Evolutionary conservation across 2,113 vertebrate species (phyloP), one percentile per base, ranked within the genome.

Genomic region (Steatornis caripensis): DNA sequence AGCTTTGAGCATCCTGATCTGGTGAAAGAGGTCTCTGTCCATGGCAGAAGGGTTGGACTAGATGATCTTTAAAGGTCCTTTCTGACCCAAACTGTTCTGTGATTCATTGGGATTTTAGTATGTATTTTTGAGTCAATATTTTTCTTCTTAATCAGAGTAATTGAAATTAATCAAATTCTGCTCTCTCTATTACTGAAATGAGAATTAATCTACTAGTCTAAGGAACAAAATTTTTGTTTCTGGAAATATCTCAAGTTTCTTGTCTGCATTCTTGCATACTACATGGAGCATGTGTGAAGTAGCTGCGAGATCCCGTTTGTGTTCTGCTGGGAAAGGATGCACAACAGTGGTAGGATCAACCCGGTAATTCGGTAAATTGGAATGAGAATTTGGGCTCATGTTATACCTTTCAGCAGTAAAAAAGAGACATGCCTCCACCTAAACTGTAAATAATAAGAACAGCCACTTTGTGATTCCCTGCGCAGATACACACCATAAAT

Each of bases 131-230:
- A 46, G 48, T 60, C 7, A 19, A 5, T 32, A n/a, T 13, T 49
- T 54, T 27, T 34, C 74, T 53, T 8, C 11, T 32, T 39, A 49
- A 66, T 30, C 4, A 27, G 26, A 69, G 37, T 11, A 41, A 61
- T 9, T 60, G 5, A 43, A 87, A 72, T 51, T 23, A 88, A 78
- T 37, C 4, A 64, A 76, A 55, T 46, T 24, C 68, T 70, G 19
- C 5, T 23, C 27, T 51, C 0, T 3, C 1, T 53, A 29, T 65
- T 82, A 39, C 13, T 0, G 0, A 17, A 32, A 66, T 17, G 11
- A 89, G 17, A 87, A 89, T 39, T 30, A 81, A 91, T 49, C 29
- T 6, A 21, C 5, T 9, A 41, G 15, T 36, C 29, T 51, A 41
- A 58, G 22, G 48, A 84, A 84, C 0, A 57, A 36, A 65, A 37